phyloP scores from a whole-genome alignment of 2,797 vertebrate genomes.

The Callimico goeldii region DNA sequence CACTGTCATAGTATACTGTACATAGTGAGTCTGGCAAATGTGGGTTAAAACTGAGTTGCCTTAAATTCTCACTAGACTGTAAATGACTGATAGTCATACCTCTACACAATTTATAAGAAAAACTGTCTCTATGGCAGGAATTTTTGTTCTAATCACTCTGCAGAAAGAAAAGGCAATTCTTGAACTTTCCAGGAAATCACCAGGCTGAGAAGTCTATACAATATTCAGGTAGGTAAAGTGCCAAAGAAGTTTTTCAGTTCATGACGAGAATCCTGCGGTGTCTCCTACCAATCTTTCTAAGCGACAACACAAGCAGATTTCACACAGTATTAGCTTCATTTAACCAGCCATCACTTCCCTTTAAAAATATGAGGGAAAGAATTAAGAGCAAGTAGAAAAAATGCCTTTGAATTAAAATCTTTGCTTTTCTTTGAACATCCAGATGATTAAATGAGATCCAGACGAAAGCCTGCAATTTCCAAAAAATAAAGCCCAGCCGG shows the following conservation, averaged over 20 bases:
- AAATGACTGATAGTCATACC: neutral
- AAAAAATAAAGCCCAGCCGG: slow-evolving; percentile 77
- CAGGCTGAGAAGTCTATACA: neutral
- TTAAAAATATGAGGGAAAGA: slow-evolving; percentile 28
- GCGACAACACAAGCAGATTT: neutral
- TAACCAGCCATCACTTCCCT: slow-evolving; percentile 9
- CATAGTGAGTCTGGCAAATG: neutral
- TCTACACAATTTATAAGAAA: neutral
- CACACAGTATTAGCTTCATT: slow-evolving; percentile 46
- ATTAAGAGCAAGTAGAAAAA: slow-evolving; percentile 50
- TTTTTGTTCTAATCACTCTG: neutral
- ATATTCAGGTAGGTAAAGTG: neutral
- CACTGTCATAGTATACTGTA: neutral
- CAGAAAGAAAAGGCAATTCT: neutral
- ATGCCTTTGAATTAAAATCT: slow-evolving; percentile 73
- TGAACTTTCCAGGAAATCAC: neutral
- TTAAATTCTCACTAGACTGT: slow-evolving; percentile 51
- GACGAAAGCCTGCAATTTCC: slow-evolving; percentile 76
- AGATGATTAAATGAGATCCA: slow-evolving; percentile 79
- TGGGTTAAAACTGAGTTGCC: neutral
- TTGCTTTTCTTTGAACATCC: slow-evolving; percentile 77
- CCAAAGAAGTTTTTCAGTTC: neutral
- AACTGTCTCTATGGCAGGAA: neutral
- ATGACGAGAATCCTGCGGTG: neutral
- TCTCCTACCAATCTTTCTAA: neutral